Conservation (phyloP, 1,140 invertebrate genomes). For the Zaprionus ornatus region DNA sequence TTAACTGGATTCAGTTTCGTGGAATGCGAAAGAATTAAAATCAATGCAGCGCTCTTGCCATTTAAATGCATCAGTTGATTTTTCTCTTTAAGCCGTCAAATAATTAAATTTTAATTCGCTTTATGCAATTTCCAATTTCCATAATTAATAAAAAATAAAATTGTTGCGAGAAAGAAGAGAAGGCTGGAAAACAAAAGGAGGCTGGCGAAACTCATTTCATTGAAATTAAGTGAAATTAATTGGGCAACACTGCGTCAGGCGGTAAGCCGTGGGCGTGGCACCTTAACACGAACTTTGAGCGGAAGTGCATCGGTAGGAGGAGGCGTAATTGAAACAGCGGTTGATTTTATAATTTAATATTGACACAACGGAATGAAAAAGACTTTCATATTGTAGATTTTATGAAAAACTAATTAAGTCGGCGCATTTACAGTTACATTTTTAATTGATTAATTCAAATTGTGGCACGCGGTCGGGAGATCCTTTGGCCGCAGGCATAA, state of each 20-base stretch:
- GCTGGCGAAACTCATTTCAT: slow-evolving; percentile 46
- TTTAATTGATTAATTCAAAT: slow-evolving; percentile 73
- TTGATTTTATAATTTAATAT: slow-evolving; percentile 50
- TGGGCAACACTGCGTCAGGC: slow-evolving; percentile 21
- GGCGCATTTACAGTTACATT: slow-evolving; percentile 15
- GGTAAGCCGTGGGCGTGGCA: slow-evolving; percentile 14
- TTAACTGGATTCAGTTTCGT: background rate
- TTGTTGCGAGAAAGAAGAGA: background rate
- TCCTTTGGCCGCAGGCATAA: slow-evolving; percentile 19
- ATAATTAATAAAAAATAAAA: slow-evolving; percentile 37
- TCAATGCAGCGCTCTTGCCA: slow-evolving; percentile 25
- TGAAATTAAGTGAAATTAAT: slow-evolving; percentile 59
- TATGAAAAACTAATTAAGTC: slow-evolving; percentile 63
- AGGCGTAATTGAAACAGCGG: slow-evolving; percentile 27
- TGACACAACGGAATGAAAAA: slow-evolving; percentile 47
- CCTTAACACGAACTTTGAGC: slow-evolving; percentile 44
- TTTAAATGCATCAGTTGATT: slow-evolving; percentile 38
- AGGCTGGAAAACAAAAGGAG: background rate
- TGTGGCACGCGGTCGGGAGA: slow-evolving; percentile 21
- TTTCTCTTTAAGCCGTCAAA: slow-evolving; percentile 56
- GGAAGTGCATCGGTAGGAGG: slow-evolving; percentile 7
- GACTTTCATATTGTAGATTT: slow-evolving; percentile 3
- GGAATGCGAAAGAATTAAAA: slow-evolving; percentile 22
- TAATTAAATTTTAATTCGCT: slow-evolving; percentile 68
- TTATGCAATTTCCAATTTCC: slow-evolving; percentile 41